Conservation (phyloP, 92 coral and sea anemone species). For the Meandrina meandrites region DNA sequence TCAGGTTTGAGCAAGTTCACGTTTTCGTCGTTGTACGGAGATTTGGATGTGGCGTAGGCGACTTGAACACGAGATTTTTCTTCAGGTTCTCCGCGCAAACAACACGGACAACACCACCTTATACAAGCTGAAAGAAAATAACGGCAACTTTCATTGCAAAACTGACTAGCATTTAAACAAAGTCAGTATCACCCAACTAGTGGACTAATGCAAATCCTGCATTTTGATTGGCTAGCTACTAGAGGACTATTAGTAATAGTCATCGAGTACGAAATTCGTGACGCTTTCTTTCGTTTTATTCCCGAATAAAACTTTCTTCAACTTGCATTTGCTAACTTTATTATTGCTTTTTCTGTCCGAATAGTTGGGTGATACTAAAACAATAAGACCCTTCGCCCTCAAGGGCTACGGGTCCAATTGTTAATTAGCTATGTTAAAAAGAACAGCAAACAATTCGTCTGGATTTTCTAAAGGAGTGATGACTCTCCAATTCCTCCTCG, state of each 20-base stretch:
- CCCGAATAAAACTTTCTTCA: too few relatives aligned
- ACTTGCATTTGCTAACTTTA: too few relatives aligned
- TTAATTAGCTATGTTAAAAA: background rate
- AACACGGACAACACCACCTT: conserved; percentile 42
- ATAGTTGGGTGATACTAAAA: too few relatives aligned
- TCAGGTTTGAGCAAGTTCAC: conserved; percentile 21
- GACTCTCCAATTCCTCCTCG: background rate
- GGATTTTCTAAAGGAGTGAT: background rate
- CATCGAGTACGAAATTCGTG: too few relatives aligned
- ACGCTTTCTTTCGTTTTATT: too few relatives aligned
- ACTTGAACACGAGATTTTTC: conserved; percentile 33
- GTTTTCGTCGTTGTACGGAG: conserved; percentile 22
- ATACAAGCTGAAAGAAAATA: conserved; percentile 8
- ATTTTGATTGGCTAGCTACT: too few relatives aligned
- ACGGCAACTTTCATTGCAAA: background rate
- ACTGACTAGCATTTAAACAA: background rate
- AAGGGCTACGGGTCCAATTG: too few relatives aligned
- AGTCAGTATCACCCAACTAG: too few relatives aligned
- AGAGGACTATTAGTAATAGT: too few relatives aligned
- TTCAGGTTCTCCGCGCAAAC: conserved; percentile 39
- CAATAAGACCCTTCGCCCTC: too few relatives aligned
- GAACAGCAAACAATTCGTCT: background rate
- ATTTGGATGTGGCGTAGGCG: conserved; percentile 1
- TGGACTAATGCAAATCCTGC: too few relatives aligned
- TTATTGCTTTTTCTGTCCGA: too few relatives aligned